Evolutionary conservation across 2,797 vertebrate genomes (phyloP).

Genomic region (Microctenopoma stevenorrisi): DNA sequence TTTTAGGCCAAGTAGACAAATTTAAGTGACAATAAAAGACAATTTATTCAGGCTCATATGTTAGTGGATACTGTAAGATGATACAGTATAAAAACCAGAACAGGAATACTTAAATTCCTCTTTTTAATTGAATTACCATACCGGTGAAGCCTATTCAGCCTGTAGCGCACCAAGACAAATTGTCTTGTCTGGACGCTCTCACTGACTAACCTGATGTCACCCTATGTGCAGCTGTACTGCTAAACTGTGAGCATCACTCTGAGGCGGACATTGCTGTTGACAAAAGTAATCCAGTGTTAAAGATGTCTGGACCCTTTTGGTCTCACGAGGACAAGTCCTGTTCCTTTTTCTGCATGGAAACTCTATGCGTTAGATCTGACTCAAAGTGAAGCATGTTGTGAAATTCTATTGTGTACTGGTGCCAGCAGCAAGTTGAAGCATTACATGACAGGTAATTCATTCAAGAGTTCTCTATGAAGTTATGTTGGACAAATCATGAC

Average conservation of each 20-base stretch:
- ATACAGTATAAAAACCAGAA: constrained; percentile 30
- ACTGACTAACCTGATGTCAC: constrained; percentile 34
- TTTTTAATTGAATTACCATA: constrained; percentile 48
- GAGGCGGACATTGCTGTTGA: neutral
- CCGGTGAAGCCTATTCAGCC: constrained; percentile 52
- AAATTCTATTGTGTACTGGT: neutral
- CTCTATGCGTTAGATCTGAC: too few species aligned
- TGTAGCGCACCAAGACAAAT: constrained; percentile 51
- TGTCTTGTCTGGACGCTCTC: constrained; percentile 44
- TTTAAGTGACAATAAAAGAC: constrained; percentile 43
- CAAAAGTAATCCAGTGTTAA: neutral
- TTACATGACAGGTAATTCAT: neutral
- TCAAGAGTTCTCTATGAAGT: neutral
- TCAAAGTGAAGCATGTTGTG: too few species aligned
- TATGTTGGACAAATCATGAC: neutral
- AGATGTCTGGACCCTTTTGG: neutral
- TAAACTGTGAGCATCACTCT: neutral
- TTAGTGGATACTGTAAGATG: constrained; percentile 15
- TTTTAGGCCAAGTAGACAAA: constrained; percentile 13
- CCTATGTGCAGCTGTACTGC: constrained; percentile 17
- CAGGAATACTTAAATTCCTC: constrained; percentile 17
- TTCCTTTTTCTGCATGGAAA: neutral
- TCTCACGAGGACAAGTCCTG: neutral
- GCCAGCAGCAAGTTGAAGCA: neutral
- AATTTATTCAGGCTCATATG: constrained; percentile 28